Evolutionary conservation across 35 echinoderm and acorn worm species (phyloP), one percentile per base, ranked within the genome.

Genomic region (Apostichopus japonicus): DNA sequence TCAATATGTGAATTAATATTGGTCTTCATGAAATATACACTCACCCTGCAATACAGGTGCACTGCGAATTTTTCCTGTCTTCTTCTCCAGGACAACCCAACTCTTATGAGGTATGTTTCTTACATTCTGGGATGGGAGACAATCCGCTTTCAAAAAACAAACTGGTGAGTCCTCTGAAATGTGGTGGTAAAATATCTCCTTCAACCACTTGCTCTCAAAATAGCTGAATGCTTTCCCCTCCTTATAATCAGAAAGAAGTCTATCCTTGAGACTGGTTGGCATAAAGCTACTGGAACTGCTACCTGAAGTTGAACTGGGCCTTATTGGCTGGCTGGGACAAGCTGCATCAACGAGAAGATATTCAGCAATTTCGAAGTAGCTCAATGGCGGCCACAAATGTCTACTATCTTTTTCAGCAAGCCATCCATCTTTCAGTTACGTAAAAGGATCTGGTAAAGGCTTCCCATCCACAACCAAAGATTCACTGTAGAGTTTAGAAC

Each of bases 311-410:
- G n/a, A n/a, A n/a, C n/a, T n/a, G n/a, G n/a, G n/a, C n/a, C n/a
- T n/a, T n/a, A n/a, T n/a, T n/a, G n/a, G n/a, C n/a, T n/a, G n/a
- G n/a, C n/a, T n/a, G n/a, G n/a, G n/a, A n/a, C n/a, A n/a, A n/a
- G n/a, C n/a, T n/a, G n/a, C n/a, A n/a, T n/a, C n/a, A n/a, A n/a
- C n/a, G n/a, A n/a, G n/a, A n/a, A n/a, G n/a, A n/a, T n/a, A n/a
- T n/a, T n/a, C n/a, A n/a, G n/a, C 87, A 23, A 94, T 94, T 53
- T 94, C 93, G 84, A 91, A 91, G 75, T 86, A 91, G 33, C 87
- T 94, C 33, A 94, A 78, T 10, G 87, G 93, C 73, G 93, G 93
- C 88, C 88, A 25, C 25, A 25, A 25, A 94, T 81, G 2, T 24
- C 11, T 86, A 59, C 93, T 88, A 5, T 94, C 86, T 80, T 91